Evolutionary conservation across 2,797 vertebrate species (phyloP).

Genomic region (Sardinella longiceps): DNA sequence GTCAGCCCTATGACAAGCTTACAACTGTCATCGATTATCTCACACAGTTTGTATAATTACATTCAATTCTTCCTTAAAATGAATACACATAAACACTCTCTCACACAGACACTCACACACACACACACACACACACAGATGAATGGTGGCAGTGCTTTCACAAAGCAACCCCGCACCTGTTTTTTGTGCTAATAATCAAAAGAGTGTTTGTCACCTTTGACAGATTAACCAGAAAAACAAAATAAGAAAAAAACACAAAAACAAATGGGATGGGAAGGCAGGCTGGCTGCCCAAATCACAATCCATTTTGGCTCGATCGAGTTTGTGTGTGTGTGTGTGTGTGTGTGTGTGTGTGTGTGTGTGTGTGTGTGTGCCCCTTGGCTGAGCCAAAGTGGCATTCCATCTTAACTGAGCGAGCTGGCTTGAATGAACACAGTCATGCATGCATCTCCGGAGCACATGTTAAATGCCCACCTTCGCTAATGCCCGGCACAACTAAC

Average conservation of each 20-base stretch:
- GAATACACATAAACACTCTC: no score
- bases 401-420: not conserved
- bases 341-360: no score
- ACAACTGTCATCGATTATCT: not conserved
- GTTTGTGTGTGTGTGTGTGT: no score
- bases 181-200: not conserved
- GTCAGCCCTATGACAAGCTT: not conserved
- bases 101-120: not conserved
- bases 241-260: not conserved
- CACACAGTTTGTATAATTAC: not conserved
- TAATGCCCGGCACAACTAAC: not conserved
- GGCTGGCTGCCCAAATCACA: not conserved
- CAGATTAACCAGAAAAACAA: not conserved
- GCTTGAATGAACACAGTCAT: not conserved
- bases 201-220: slow-evolving; percentile 4
- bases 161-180: not conserved
- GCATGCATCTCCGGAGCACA: not conserved
- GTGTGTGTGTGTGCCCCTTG: not conserved
- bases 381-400: not conserved
- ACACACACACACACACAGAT: not conserved
- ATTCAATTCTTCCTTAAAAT: not conserved
- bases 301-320: not conserved
- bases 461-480: not conserved
- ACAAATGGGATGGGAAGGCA: not conserved
- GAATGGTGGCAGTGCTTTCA: not conserved